Conservation (phyloP, 1,140 invertebrate genomes). For the Pseudobourletiella spinata region DNA sequence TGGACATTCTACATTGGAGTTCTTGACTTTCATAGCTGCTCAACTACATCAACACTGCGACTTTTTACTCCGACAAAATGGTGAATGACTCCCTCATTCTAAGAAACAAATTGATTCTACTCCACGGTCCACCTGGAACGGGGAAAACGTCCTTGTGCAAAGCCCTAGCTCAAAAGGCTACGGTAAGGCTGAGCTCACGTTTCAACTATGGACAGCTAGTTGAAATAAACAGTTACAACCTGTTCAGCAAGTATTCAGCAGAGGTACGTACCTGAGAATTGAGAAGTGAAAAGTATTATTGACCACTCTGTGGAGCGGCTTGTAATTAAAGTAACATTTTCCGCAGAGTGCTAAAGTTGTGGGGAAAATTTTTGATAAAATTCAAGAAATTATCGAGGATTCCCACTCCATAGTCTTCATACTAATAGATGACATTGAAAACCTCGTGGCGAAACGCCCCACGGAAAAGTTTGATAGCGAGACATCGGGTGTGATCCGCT, state of each 20-base stretch:
- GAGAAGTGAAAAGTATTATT: too few relatives aligned
- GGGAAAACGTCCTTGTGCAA: constrained; percentile 95
- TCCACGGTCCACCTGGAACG: constrained; percentile 79
- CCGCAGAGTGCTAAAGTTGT: constrained; percentile 88
- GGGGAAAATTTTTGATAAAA: constrained; percentile 79
- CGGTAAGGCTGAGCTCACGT: constrained; percentile 61
- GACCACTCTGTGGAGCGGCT: not conserved
- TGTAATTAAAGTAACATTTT: not conserved
- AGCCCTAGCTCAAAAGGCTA: constrained; percentile 86
- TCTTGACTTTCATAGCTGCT: constrained; percentile 55
- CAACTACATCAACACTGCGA: constrained; percentile 70
- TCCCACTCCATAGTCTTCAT: constrained; percentile 71
- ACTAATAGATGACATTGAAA: constrained; percentile 94
- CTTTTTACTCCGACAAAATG: constrained; percentile 70
- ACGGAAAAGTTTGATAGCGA: constrained; percentile 59
- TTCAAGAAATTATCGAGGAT: constrained; percentile 72
- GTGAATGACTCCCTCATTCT: constrained; percentile 75
- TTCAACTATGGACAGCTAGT: constrained; percentile 71
- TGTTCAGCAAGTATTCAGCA: constrained; percentile 99
- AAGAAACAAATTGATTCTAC: constrained; percentile 82
- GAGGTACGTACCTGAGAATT: constrained; percentile 56
- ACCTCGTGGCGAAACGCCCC: constrained; percentile 72
- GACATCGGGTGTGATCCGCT: constrained; percentile 87
- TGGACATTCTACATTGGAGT: not conserved
- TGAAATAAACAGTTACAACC: constrained; percentile 94